A percentile compares a stretch with the other conserved stretches of the same genome.
Conservation (phyloP, 1,140 invertebrate species). For the Cotesia vestalis region DNA sequence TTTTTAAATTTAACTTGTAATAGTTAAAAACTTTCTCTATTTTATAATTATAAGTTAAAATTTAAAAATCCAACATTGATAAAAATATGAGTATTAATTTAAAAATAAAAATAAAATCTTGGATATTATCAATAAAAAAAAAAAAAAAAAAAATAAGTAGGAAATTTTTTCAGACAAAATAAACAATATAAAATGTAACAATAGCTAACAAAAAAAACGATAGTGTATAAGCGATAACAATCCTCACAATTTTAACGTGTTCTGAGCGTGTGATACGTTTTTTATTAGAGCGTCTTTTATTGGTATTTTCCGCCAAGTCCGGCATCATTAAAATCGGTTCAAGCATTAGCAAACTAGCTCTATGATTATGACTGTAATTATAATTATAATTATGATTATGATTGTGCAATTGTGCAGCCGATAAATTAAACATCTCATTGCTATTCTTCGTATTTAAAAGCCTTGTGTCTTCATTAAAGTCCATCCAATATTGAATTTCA, state of each 20-base stretch:
- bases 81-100: not conserved
- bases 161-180: constrained; percentile 20
- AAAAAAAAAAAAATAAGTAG: not conserved
- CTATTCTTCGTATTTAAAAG: constrained; percentile 39
- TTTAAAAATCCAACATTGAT: too few relatives aligned
- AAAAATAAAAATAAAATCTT: not conserved
- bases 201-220: constrained; percentile 65
- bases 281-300: constrained; percentile 42
- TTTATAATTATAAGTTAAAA: too few relatives aligned
- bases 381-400: too few relatives aligned
- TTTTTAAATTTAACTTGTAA: too few relatives aligned
- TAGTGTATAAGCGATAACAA: constrained; percentile 65
- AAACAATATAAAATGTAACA: constrained; percentile 63
- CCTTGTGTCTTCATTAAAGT: constrained; percentile 42
- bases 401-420: constrained; percentile 38
- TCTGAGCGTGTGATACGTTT: constrained; percentile 56
- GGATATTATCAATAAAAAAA: too few relatives aligned
- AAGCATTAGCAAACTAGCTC: constrained; percentile 61
- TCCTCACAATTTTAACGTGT: constrained; percentile 63
- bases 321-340: constrained; percentile 64
- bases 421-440: constrained; percentile 21
- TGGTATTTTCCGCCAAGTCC: constrained; percentile 44
- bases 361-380: constrained; percentile 32
- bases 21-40: too few relatives aligned
- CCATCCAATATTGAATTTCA: constrained; percentile 45